phyloP scores from a whole-genome alignment of 2,113 vertebrate species.

The Otocyon megalotis region DNA sequence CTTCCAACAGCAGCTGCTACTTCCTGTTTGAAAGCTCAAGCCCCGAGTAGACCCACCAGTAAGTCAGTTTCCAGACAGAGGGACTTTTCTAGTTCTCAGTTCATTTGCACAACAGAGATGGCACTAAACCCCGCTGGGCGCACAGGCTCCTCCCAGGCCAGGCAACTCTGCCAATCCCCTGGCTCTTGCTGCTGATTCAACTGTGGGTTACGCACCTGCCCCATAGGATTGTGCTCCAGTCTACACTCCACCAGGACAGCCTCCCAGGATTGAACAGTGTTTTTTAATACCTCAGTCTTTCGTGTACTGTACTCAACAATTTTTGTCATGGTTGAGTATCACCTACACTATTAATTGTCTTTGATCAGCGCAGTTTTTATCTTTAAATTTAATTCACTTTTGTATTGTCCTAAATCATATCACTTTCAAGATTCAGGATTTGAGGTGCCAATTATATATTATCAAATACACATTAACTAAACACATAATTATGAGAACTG shows the following conservation, averaged over 20 bases:
- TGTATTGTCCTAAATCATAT: background rate
- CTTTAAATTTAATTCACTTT: slow-evolving; percentile 7
- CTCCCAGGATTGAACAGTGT: too few species aligned
- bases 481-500: background rate
- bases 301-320: background rate
- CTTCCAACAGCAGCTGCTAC: slow-evolving; percentile 19
- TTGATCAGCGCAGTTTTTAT: slow-evolving; percentile 17
- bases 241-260: background rate
- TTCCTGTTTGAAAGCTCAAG: slow-evolving; percentile 62
- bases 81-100: background rate
- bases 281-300: background rate
- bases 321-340: background rate
- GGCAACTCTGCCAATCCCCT: background rate
- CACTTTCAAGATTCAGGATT: background rate
- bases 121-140: background rate
- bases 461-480: background rate
- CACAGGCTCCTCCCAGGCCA: background rate
- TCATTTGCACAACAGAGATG: slow-evolving; percentile 26
- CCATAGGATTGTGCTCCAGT: background rate
- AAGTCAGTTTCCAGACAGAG: slow-evolving; percentile 29
- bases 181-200: background rate
- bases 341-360: background rate
- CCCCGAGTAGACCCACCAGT: background rate
- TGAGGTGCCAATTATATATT: background rate
- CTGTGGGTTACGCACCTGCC: background rate